Evolutionary conservation across 2,113 vertebrate species (phyloP), one percentile per base, ranked within the genome.

Genomic region (Hypomesus transpacificus): DNA sequence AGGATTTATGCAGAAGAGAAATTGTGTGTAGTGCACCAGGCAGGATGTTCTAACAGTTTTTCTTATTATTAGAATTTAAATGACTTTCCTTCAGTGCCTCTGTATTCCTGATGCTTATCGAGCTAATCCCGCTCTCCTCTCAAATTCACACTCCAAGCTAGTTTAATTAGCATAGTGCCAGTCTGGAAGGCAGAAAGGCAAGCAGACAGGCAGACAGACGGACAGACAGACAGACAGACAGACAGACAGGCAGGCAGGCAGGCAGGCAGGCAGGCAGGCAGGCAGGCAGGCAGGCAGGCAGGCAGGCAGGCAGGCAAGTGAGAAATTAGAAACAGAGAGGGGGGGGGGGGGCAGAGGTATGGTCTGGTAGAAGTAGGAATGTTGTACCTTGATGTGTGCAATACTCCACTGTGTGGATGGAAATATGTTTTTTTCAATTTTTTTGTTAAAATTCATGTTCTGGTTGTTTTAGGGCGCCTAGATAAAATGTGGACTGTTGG

Each of bases 61-160:
- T 91, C 84, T 89, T 91, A 90, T 92, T 92, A 92, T 92, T 92
- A 89, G 85, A 90, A 91, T 91, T 91, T 88, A 91, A 92, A 92
- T 91, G 89, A 91, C 86, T 89, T 89, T 87, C 86, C 90, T 91
- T 91, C 89, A 90, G 87, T 89, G 80, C 84, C 89, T 90, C 89
- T 91, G 87, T 92, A 88, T 86, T 90, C 76, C 86, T 89, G 91
- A 92, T 93, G 87, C 88, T 92, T 92, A 93, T 92, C 91, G 80
- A 84, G 77, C 82, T 93, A 92, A 92, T 93, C 91, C 92, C 85
- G 88, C 88, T 88, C 89, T 90, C 83, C 88, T 87, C 90, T 89
- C 83, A 89, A 81, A 89, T 89, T 90, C 87, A 73, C 82, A 89
- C 90, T 91, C 86, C 86, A 85, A 90, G 90, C 89, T 86, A 91